Evolutionary conservation across 2,888 invertebrate genomes (phyloP).

Genomic region (Tanypteryx hageni): DNA sequence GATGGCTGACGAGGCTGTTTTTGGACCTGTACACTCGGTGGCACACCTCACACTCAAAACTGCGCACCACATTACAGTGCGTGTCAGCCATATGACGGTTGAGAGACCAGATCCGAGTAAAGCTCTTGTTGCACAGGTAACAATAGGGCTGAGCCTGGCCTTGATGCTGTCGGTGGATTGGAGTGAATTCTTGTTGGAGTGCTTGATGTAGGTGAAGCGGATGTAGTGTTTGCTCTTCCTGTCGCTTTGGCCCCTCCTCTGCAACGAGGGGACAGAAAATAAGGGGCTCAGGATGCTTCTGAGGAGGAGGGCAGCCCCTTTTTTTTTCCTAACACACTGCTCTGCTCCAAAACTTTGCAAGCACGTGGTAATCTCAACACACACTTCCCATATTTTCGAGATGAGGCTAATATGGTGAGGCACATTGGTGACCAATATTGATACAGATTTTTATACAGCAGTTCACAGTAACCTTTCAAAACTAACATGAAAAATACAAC

Average conservation of each 20-base stretch:
- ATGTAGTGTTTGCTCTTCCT: slow-evolving; percentile 65
- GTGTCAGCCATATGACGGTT: slow-evolving; percentile 77
- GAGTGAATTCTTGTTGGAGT: slow-evolving; percentile 63
- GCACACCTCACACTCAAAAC: slow-evolving; percentile 75
- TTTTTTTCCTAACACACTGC: slow-evolving; percentile 55
- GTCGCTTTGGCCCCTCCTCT: slow-evolving; percentile 69
- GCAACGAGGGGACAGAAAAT: slow-evolving; percentile 68
- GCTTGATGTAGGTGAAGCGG: slow-evolving; percentile 66
- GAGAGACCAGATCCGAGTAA: slow-evolving; percentile 76
- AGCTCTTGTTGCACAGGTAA: slow-evolving; percentile 75
- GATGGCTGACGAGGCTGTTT: slow-evolving; percentile 76
- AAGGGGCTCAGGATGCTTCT: slow-evolving; percentile 64
- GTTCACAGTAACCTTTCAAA: slow-evolving; percentile 41
- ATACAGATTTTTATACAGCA: slow-evolving; percentile 48
- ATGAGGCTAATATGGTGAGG: slow-evolving; percentile 57
- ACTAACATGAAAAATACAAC: slow-evolving; percentile 58
- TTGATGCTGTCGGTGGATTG: slow-evolving; percentile 54
- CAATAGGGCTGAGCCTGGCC: slow-evolving; percentile 71
- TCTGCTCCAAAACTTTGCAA: slow-evolving; percentile 55
- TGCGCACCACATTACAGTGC: slow-evolving; percentile 76
- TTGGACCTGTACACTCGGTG: slow-evolving; percentile 76
- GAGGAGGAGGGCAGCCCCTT: slow-evolving; percentile 55
- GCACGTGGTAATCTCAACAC: slow-evolving; percentile 47
- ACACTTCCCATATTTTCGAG: slow-evolving; percentile 61
- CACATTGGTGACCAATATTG: slow-evolving; percentile 53